A percentile compares a stretch with the other conserved stretches of the same genome.
These are phyloP conservation scores for Phymanthus crucifer DNA, from an alignment of 92 coral and sea anemone genomes.

Conservation along the genomic window DNA sequence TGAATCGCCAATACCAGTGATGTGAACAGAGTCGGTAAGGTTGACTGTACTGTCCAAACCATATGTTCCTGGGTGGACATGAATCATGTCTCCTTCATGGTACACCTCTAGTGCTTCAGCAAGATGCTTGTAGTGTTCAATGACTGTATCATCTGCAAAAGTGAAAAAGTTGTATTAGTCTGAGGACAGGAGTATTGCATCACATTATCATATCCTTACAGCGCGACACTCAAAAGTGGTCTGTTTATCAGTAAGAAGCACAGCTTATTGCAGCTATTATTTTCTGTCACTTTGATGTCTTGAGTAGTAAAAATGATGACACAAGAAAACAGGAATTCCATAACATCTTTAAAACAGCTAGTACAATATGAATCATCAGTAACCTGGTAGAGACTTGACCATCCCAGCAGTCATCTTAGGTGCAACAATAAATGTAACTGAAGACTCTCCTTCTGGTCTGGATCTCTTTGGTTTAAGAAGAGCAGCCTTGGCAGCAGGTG, in stretches of 20 bases:
- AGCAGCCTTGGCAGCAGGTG: constrained; percentile 58
- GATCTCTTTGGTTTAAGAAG: constrained; percentile 54
- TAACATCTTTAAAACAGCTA: no score
- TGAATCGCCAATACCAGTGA: constrained; percentile 67
- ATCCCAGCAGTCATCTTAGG: constrained; percentile 68
- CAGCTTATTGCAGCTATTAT: no score
- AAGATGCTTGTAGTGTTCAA: constrained; percentile 68
- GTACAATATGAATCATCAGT: no score
- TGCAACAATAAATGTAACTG: constrained; percentile 75
- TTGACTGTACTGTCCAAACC: constrained; percentile 49
- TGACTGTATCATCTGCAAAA: constrained; percentile 64
- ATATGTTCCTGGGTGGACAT: constrained; percentile 78
- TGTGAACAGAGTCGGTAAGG: constrained; percentile 65
- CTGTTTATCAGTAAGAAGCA: no score
- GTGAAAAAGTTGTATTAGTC: background rate
- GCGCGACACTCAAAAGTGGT: no score
- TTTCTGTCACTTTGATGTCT: no score
- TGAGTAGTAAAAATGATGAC: background rate
- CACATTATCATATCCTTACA: no score
- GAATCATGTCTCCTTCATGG: constrained; percentile 70
- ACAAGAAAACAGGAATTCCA: background rate
- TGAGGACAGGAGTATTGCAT: no score
- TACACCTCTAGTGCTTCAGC: constrained; percentile 69
- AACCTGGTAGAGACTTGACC: constrained; percentile 80
- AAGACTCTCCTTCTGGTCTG: constrained; percentile 53